Base-by-base conservation (phyloP, 2,888 invertebrate genomes). In the Antheraea yamamai region DNA sequence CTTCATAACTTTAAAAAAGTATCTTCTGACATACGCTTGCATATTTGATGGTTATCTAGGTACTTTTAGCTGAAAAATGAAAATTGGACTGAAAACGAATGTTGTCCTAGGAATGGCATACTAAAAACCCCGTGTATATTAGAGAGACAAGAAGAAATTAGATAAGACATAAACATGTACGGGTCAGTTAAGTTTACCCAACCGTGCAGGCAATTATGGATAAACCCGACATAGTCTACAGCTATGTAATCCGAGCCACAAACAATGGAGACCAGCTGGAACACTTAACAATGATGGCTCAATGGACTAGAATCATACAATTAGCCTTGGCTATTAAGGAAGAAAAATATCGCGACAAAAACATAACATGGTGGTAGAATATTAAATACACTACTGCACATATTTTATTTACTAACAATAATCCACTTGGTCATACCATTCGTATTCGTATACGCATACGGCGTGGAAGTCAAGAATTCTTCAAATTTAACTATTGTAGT, bases 151-250 rank as follows among this genome's bases (percentile, higher is more conserved):
- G 64, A 66, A 66, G 64, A 66, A 30, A 66, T 66, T 30, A 66
- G 26, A 66, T 30, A 26, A 66, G 64, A 66, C 64, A 68, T 68
- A 70, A 70, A 70, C 4, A 70, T 70, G 39, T 39, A 70, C 70
- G 70, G 70, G 70, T 70, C 70, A 70, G 70, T 70, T 39, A 70
- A 70, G n/a, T 70, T 70, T 70, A 70, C 39, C 39, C 70, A 70
- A 70, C 70, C 39, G 39, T 39, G 70, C 70, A n/a, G 30, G 70
- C 70, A 39, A 70, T 70, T 70, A 70, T 39, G 70, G 70, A 39
- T 70, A 70, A 70, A 70, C 70, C 70, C 70, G 70, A 39, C 70
- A 39, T 70, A 70, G 26, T 66, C 70, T 39, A 10, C 39, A 70
- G 20, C 39, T 12, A 35, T 70, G 39, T 70, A 39, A 39, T n/a